These are phyloP conservation scores for Barnardius zonarius DNA, from an alignment of 2,113 vertebrate species.

Conservation along the genomic window DNA sequence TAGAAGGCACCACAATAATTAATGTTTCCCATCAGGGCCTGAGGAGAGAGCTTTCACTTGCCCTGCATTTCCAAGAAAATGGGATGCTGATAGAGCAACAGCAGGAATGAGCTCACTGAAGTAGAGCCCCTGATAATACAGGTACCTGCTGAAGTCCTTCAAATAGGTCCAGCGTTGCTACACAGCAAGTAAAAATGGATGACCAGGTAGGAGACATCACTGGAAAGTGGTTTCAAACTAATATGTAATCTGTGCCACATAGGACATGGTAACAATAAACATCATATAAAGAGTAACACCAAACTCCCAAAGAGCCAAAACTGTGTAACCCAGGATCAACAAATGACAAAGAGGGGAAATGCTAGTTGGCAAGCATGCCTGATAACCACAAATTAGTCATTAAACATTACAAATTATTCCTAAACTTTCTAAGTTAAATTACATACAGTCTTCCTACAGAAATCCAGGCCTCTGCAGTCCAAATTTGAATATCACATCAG, in stretches of 20 bases:
- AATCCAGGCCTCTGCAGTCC: background rate
- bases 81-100: background rate
- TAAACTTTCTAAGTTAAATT: background rate
- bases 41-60: background rate
- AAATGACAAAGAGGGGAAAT: background rate
- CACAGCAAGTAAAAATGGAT: background rate
- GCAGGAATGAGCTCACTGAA: background rate
- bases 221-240: background rate
- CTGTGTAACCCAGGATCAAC: background rate
- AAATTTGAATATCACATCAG: background rate
- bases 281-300: background rate
- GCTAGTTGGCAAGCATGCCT: background rate
- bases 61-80: background rate
- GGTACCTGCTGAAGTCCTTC: background rate
- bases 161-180: background rate
- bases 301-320: background rate
- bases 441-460: background rate
- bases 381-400: background rate
- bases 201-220: background rate
- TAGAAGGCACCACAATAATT: background rate
- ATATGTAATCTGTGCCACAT: background rate
- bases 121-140: background rate
- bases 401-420: background rate
- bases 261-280: background rate
- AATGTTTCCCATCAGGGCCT: background rate